Evolutionary conservation across 1,140 invertebrate genomes (phyloP).

Genomic region (Pristionchus pacificus): DNA sequence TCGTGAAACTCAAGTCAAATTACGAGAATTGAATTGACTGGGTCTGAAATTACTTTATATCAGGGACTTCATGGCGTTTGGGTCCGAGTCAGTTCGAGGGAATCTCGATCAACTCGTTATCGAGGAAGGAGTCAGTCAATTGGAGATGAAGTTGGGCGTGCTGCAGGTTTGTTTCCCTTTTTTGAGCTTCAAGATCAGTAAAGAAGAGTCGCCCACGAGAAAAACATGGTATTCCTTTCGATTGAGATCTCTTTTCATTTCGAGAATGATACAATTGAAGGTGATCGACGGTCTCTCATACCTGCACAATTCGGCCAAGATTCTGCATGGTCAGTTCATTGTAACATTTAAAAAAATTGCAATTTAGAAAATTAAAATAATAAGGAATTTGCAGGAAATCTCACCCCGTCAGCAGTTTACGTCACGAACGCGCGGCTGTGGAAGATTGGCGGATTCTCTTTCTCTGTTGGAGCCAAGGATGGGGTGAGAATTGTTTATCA

Average conservation of each 20-base stretch:
- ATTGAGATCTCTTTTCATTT: not conserved
- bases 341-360: too few relatives aligned
- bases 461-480: constrained; percentile 49
- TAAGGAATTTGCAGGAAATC: too few relatives aligned
- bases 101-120: constrained; percentile 23
- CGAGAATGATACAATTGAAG: constrained; percentile 34
- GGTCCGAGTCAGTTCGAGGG: constrained; percentile 23
- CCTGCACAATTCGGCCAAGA: constrained; percentile 58
- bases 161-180: constrained; percentile 26
- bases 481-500: constrained; percentile 20
- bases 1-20: too few relatives aligned
- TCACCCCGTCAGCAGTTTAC: constrained; percentile 59
- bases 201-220: too few relatives aligned
- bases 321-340: too few relatives aligned
- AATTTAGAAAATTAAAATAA: too few relatives aligned
- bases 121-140: constrained; percentile 28
- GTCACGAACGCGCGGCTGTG: constrained; percentile 59
- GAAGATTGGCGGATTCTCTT: constrained; percentile 61
- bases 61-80: constrained; percentile 36
- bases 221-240: too few relatives aligned
- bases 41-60: too few relatives aligned
- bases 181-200: not conserved
- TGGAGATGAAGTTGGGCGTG: constrained; percentile 37
- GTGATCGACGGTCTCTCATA: constrained; percentile 60
- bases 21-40: too few relatives aligned